Evolutionary conservation across 2,113 vertebrate species (phyloP).

Genomic region (Verasper variegatus): DNA sequence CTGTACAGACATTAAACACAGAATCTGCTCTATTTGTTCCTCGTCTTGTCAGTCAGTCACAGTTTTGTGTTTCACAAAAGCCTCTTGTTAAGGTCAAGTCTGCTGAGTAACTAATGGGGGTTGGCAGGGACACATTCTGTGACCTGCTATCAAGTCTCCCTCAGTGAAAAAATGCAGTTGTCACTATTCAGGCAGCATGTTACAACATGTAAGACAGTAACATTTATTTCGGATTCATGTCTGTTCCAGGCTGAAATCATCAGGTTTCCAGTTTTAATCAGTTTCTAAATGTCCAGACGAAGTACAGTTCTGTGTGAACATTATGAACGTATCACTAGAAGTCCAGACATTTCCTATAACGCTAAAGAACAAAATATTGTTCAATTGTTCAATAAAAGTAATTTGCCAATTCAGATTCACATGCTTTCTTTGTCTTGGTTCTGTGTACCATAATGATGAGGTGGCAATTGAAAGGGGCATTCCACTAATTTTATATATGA

Average conservation of each 20-base stretch:
- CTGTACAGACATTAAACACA: constrained; percentile 10
- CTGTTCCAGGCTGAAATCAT: not conserved
- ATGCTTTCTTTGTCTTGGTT: not conserved
- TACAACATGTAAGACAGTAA: not conserved
- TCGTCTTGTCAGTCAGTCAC: not conserved
- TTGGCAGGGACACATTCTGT: not conserved
- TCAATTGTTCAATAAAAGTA: not conserved
- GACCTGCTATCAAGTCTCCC: not conserved
- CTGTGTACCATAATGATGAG: not conserved
- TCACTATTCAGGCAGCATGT: not conserved
- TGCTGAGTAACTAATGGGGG: not conserved
- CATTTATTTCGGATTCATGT: not conserved
- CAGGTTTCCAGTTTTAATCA: not conserved
- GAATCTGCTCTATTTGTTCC: not conserved
- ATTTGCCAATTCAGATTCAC: not conserved
- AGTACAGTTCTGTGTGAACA: not conserved
- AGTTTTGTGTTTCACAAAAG: constrained; percentile 12
- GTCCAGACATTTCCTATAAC: no score
- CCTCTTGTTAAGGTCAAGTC: constrained; percentile 11
- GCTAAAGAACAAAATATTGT: not conserved
- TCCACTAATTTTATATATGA: not conserved
- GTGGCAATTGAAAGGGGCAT: not conserved
- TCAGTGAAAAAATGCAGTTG: not conserved
- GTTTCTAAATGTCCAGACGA: not conserved
- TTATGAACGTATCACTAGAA: no score